A percentile compares a stretch with the other conserved stretches of the same genome.
Evolutionary conservation across 2,797 vertebrate genomes (phyloP).

Genomic region (Brachymystax lenok): DNA sequence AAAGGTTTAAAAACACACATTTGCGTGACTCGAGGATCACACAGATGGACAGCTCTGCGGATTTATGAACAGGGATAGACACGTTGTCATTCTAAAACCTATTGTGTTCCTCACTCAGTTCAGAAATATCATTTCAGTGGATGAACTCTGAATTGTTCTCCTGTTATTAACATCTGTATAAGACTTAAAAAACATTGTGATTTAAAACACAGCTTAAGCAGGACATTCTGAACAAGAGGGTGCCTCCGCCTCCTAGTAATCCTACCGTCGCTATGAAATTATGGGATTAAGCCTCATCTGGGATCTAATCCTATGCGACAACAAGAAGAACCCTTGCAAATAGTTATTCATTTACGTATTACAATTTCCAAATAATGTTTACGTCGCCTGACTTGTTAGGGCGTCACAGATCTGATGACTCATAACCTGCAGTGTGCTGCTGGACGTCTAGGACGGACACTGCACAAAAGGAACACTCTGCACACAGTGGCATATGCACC

Average conservation of each 20-base stretch:
- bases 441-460: neutral
- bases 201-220: conserved; percentile 42
- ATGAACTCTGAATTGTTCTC: conserved; percentile 17
- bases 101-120: neutral
- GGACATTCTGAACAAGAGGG: neutral
- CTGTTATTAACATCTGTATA: conserved; percentile 25
- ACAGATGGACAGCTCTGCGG: neutral
- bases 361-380: neutral
- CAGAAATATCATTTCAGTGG: neutral
- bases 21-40: neutral
- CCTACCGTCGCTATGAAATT: neutral
- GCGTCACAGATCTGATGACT: neutral
- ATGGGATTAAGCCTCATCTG: conserved; percentile 1
- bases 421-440: neutral
- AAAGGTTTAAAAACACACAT: neutral
- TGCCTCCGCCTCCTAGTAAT: neutral
- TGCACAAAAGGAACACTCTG: neutral
- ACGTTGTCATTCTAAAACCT: neutral
- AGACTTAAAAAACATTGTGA: conserved; percentile 27
- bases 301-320: conserved; percentile 2
- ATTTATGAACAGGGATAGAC: neutral
- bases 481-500: neutral
- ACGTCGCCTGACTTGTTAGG: neutral
- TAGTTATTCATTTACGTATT: neutral
- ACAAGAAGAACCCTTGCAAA: neutral